phyloP scores from a whole-genome alignment of 2,797 vertebrate species.

The Microctenopoma steveboyesi region DNA sequence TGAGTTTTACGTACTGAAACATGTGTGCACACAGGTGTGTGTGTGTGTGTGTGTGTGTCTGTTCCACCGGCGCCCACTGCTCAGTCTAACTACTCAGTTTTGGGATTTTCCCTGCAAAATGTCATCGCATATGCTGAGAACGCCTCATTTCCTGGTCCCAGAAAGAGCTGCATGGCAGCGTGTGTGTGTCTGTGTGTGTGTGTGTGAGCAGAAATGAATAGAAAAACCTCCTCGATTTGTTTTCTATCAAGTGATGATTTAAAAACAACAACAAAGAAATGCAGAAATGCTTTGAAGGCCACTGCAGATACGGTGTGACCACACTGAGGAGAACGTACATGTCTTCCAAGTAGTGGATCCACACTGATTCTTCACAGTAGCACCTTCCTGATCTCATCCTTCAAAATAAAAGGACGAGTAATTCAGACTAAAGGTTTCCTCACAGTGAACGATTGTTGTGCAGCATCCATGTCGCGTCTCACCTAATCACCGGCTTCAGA shows the following conservation, averaged over 20 bases:
- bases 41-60: too few species aligned
- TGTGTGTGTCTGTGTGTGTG: too few species aligned
- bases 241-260: not conserved
- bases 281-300: not conserved
- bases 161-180: not conserved
- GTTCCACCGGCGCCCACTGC: not conserved
- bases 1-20: conserved; percentile 18
- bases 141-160: conserved; percentile 1
- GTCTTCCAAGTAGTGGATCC: too few species aligned
- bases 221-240: not conserved
- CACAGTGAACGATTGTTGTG: too few species aligned
- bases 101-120: conserved; percentile 58
- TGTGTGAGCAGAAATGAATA: not conserved
- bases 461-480: too few species aligned
- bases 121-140: conserved; percentile 18
- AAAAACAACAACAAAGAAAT: not conserved
- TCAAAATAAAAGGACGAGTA: too few species aligned
- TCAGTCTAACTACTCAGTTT: conserved; percentile 20
- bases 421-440: too few species aligned
- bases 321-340: not conserved
- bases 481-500: too few species aligned
- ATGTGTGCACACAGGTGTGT: not conserved
- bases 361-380: too few species aligned
- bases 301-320: not conserved
- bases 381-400: too few species aligned